These are phyloP conservation scores for Chrysotoxum bicinctum DNA, from an alignment of 2,888 invertebrate genomes.

Conservation along the genomic window DNA sequence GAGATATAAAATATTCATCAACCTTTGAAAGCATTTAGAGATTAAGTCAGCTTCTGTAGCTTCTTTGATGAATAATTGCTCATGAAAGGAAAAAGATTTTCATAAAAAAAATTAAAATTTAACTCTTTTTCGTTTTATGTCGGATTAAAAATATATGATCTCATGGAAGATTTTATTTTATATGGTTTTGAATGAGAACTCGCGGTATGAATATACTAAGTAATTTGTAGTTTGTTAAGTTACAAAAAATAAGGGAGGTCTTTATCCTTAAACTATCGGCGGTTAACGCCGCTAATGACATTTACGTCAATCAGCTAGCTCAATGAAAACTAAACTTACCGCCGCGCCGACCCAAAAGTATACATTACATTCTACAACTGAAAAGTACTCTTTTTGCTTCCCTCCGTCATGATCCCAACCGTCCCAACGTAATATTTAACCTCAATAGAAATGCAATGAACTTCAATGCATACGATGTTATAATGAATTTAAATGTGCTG, in stretches of 20 bases:
- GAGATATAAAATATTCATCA: background rate
- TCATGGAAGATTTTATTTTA: too few species aligned
- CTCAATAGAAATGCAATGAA: slow-evolving; percentile 57
- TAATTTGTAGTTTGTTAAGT: too few species aligned
- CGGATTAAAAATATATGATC: slow-evolving; percentile 1
- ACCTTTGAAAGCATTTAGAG: background rate
- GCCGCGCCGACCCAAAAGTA: background rate
- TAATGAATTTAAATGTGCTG: slow-evolving; percentile 40
- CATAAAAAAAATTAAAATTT: background rate
- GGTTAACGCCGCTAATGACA: slow-evolving; percentile 25
- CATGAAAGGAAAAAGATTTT: background rate
- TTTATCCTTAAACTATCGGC: background rate
- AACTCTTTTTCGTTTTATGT: background rate
- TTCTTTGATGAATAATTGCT: background rate
- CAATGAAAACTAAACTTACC: background rate
- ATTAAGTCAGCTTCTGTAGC: background rate
- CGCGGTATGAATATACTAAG: too few species aligned
- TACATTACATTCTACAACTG: background rate
- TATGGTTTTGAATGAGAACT: too few species aligned
- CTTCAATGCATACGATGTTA: slow-evolving; percentile 32
- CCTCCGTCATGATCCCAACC: too few species aligned
- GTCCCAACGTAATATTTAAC: slow-evolving; percentile 54
- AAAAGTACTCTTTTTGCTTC: background rate
- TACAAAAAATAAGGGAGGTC: background rate
- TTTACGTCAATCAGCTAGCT: slow-evolving; percentile 33